Conservation (phyloP, 35 echinoderm and acorn worm species). For the Amphiura filiformis region DNA sequence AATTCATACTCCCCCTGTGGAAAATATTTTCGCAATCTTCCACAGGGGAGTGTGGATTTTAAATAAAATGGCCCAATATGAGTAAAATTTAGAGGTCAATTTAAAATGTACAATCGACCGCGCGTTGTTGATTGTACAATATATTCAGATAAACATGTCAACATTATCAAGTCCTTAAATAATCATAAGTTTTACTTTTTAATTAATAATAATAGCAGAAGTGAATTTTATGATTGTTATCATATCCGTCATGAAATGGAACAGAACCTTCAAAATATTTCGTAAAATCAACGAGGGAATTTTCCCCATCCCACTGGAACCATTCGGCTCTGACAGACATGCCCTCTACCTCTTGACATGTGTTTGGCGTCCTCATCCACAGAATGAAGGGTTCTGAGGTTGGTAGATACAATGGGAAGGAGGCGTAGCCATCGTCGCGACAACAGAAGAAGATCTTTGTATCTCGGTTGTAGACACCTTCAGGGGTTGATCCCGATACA, state of each 20-base stretch:
- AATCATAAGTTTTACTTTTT: no score
- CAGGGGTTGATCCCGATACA: slow-evolving; percentile 42
- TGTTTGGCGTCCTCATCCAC: slow-evolving; percentile 15
- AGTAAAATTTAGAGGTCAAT: no score
- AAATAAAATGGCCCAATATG: no score
- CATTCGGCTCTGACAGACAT: slow-evolving; percentile 47
- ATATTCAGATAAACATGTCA: no score
- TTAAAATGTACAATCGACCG: no score
- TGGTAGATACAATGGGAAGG: slow-evolving; percentile 50
- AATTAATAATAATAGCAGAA: slow-evolving; percentile 40
- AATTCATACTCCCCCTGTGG: no score
- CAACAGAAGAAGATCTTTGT: slow-evolving; percentile 82
- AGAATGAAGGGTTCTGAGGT: slow-evolving; percentile 53
- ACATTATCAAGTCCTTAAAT: no score
- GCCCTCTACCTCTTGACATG: slow-evolving; percentile 62
- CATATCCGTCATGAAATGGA: slow-evolving; percentile 1
- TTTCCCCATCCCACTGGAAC: slow-evolving; percentile 67
- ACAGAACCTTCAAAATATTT: slow-evolving; percentile 42
- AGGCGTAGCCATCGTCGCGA: slow-evolving; percentile 47
- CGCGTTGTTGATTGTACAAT: no score
- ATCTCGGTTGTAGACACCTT: slow-evolving; percentile 59
- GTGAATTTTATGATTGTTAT: slow-evolving; percentile 15
- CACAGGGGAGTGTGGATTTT: no score
- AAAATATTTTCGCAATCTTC: no score
- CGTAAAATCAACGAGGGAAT: slow-evolving; percentile 31